Base-by-base conservation (phyloP, 2,888 invertebrate genomes). In the Empis stercorea region DNA sequence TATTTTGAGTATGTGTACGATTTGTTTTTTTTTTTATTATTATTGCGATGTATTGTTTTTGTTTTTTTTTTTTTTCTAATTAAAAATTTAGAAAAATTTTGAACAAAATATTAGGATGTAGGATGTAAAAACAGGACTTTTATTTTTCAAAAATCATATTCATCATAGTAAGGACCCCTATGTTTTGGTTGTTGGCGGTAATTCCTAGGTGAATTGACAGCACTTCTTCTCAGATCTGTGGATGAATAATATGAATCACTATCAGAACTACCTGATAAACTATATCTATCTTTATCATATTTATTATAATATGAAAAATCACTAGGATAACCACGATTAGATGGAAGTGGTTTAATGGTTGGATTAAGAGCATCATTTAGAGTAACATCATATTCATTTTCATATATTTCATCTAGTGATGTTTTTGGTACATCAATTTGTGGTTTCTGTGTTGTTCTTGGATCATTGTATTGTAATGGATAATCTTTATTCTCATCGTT, bases 311-410 rank as follows among this genome's bases (percentile, higher is more conserved):
- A 56, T 46, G 58, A 56, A 51, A 53, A 56, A 49, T 56, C 55
- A 53, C 55, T 56, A 46, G 54, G 49, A 50, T 53, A 66, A 53
- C 63, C 61, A 50, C 78, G 71, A 17, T 71, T 70, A 10, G 78
- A 71, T 49, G 79, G 75, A 30, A 78, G 71, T 64, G 78, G 77
- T 34, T 80, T 79, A 48, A 83, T 65, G 44, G 77, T 79, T 1
- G 87, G 87, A 49, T 83, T 81, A 30, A 88, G 64, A 0, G 88
- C 88, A 64, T 88, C 88, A 59, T 88, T 88, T 38, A 85, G 59
- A 2, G 84, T 80, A 0, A 85, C 84, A 61, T 88, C 88, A 58
- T 85, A 87, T 57, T 81, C 81, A 53, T 81, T 87, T 57, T 76
- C 79, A 60, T 81, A 82, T 48, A 78, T 71, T 16, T 80, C 77